phyloP scores from a whole-genome alignment of 2,888 invertebrate genomes.

The Nebria salina region DNA sequence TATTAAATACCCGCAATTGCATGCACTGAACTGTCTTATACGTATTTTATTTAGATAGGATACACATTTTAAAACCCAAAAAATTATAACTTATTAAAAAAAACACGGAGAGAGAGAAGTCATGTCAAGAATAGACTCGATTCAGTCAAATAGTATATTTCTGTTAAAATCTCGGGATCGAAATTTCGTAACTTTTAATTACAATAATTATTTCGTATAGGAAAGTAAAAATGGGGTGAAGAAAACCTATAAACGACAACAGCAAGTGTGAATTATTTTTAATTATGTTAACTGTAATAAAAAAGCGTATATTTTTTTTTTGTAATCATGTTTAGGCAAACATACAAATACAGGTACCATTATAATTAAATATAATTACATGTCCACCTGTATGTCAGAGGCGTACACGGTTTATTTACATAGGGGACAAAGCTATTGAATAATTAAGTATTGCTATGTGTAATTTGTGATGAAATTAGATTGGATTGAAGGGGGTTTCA shows the following conservation, averaged over 20 bases:
- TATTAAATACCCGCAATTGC: neutral
- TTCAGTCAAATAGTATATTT: no score
- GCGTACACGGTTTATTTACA: conserved; percentile 5
- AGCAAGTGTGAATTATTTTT: no score
- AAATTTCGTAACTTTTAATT: no score
- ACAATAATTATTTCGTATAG: no score
- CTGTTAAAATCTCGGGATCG: no score
- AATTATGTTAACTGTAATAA: no score
- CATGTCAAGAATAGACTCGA: no score
- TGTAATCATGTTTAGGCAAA: neutral
- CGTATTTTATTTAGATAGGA: no score
- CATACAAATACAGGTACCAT: neutral
- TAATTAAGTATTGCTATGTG: neutral
- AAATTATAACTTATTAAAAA: no score
- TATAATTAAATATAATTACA: conserved; percentile 1
- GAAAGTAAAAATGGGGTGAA: neutral
- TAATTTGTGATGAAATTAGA: neutral
- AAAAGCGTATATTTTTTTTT: neutral
- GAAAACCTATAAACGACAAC: neutral
- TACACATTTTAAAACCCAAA: no score
- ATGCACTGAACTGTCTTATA: no score
- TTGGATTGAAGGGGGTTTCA: neutral
- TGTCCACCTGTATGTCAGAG: conserved; percentile 5
- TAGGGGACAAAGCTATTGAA: neutral
- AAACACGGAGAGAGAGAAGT: no score